A percentile compares a stretch with the other conserved stretches of the same genome.
phyloP scores from a whole-genome alignment of 2,888 invertebrate genomes.

The Patella ulyssiponensis region DNA sequence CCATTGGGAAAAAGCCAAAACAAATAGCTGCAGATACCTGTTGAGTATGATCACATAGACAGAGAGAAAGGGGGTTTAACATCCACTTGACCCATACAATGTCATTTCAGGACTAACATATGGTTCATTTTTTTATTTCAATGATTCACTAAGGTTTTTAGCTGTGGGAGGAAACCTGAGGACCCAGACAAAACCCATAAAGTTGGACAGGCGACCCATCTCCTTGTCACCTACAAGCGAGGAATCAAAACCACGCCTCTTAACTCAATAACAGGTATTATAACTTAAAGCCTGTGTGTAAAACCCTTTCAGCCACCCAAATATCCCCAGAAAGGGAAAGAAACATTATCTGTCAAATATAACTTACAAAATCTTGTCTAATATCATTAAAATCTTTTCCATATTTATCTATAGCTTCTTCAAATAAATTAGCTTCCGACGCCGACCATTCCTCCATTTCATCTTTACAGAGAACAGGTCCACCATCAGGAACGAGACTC shows the following conservation, averaged over 20 bases:
- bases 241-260: too few relatives aligned
- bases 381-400: conserved; percentile 99
- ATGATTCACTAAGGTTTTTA: not conserved
- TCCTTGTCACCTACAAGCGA: too few relatives aligned
- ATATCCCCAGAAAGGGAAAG: not conserved
- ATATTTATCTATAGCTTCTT: conserved; percentile 89
- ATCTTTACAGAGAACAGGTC: conserved; percentile 92
- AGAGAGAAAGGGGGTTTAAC: not conserved
- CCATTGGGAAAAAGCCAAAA: not conserved
- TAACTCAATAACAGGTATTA: too few relatives aligned
- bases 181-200: too few relatives aligned
- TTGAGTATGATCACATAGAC: not conserved
- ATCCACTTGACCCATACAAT: too few relatives aligned
- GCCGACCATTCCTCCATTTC: conserved; percentile 99
- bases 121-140: not conserved
- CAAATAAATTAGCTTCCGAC: conserved; percentile 98
- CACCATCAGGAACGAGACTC: conserved; percentile 93
- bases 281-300: too few relatives aligned
- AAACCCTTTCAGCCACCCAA: too few relatives aligned
- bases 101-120: too few relatives aligned
- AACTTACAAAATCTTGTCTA: conserved; percentile 94
- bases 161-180: too few relatives aligned
- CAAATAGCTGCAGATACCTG: not conserved
- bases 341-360: too few relatives aligned
- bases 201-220: too few relatives aligned